Base-by-base conservation (phyloP, 2,797 vertebrate species). In the Simalia tracyae region DNA sequence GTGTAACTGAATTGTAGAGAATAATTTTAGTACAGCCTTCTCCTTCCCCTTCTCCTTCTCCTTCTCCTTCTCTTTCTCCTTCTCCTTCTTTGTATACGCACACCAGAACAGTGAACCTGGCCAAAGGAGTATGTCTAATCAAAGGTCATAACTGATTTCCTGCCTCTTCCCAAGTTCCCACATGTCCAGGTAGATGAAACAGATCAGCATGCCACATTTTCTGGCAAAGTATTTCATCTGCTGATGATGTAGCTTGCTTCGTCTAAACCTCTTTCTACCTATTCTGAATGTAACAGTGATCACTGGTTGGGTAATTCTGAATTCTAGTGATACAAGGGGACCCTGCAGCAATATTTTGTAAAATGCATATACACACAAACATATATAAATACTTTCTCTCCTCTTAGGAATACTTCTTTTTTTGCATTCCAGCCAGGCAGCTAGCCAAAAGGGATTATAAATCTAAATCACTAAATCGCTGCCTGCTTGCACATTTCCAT, bases 1-100 rank as follows among this genome's bases (percentile, higher is more conserved):
- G 94, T 84, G 84, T 84, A 95, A 95, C 87, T 95, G 92, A 87
- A 93, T 91, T 76, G 92, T 50, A 68, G 36, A 89, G 91, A 92
- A 94, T 72, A 87, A 95, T 15, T 54, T 72, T 42, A 64, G 19
- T 86, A 66, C 31, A 8, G 14, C 15, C n/a, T 61, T 24, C 61
- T 24, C 9, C 22, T 24, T 59, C 57, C 0, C 15, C 14, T 14
- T 68, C 28, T 26, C 4, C 9, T 1, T 14, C 5, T 36, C 31
- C 7, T 68, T 14, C 7, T 42, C 17, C 54, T 57, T 22, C 56
- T 59, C n/a, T 17, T 36, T 36, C n/a, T 36, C 19, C 46, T 54
- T 56, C 56, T 56, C 9, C 56, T 57, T 12, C 56, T 11, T 42
- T 36, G 19, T 5, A 31, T 26, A 24, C 11, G 10, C 59, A 46